Evolutionary conservation across 1,140 invertebrate species (phyloP).

Genomic region (Saccostrea echinata): DNA sequence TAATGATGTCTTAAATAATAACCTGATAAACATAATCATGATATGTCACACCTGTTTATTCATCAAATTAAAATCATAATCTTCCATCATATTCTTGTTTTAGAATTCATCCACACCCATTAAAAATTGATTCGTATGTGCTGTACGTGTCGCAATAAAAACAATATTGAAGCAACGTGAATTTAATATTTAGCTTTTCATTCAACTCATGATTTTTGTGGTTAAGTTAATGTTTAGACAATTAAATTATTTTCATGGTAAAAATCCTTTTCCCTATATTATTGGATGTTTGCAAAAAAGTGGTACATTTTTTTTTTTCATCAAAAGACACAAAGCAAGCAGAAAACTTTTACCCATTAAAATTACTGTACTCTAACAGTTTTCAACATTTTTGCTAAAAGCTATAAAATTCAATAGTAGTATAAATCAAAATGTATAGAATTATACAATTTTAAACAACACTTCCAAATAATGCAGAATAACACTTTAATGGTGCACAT

Average conservation of each 20-base stretch:
- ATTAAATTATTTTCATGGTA: not conserved
- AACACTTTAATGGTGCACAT: no score
- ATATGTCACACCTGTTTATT: not conserved
- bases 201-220: not conserved
- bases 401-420: no score
- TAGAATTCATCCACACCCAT: not conserved
- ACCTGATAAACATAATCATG: not conserved
- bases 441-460: no score
- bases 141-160: not conserved
- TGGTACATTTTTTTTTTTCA: not conserved
- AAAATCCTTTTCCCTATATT: not conserved
- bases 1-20: no score
- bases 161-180: not conserved
- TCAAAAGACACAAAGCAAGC: no score
- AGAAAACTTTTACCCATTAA: no score
- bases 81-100: not conserved
- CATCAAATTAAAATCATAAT: not conserved
- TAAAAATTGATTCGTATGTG: not conserved
- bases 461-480: no score
- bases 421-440: no score
- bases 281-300: not conserved
- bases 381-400: no score
- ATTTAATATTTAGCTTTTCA: not conserved
- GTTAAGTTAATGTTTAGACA: not conserved
- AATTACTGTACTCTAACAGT: no score